Evolutionary conservation across 23 tunicate species (phyloP), one percentile per base, ranked within the genome.

Genomic region (Corella eumyota): DNA sequence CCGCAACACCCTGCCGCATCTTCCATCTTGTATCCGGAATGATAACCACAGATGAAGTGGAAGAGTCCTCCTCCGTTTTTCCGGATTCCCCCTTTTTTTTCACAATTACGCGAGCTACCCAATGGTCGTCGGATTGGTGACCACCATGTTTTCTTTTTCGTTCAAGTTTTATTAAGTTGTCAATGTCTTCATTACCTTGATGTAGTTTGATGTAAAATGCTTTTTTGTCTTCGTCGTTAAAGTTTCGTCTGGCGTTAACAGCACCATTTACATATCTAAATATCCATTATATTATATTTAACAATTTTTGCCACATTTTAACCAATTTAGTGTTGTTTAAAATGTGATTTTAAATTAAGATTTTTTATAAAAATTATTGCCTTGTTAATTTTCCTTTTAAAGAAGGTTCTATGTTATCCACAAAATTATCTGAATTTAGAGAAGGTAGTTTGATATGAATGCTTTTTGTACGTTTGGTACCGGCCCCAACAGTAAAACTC

Each of bases 91-190:
- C 69, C 33, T 61, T 37, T 32, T 81, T 61, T 66, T 72, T 81
- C 47, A 84, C 75, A 17, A 84, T 79, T 24, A 84, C 94, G 30
- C 94, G 75, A 56, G 94, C 94, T 45, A 84, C 94, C 94, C 94
- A 84, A 55, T 78, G 94, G 66, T 84, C 83, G 25, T 55, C 66
- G 1, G 62, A 65, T 5, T 68, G 50, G 6, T 32, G 67, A 26
- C 52, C 30, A 25, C 45, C 61, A 19, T 50, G 35, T 30, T 72
- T 64, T 0, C 33, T 45, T 50, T 81, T 81, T 36, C 68, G 50
- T 65, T 81, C 90, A 7, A 81, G 49, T 31, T 66, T 75, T 21
- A 74, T 69, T 34, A 72, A 75, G 26, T 25, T 47, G 58, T 60
- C 46, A 23, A 30, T 60, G 59, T 71, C 23, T 13, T 50, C 40